phyloP scores from a whole-genome alignment of 2,113 vertebrate genomes.

The Elgaria multicarinata region DNA sequence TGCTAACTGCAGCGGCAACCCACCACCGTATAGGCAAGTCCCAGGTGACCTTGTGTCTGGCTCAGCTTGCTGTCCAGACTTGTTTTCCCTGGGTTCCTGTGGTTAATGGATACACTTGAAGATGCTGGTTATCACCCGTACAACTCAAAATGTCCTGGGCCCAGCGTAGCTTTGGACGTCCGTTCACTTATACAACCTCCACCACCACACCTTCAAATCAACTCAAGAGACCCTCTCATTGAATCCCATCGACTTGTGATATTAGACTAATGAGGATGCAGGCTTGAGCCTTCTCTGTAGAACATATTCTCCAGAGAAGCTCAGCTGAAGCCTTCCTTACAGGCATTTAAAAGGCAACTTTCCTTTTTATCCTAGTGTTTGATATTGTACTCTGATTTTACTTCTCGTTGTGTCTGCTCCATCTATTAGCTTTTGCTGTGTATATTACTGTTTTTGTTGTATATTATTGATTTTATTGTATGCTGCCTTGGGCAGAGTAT shows the following conservation, averaged over 20 bases:
- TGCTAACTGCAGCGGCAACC: no score
- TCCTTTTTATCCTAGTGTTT: constrained; percentile 1
- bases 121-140: background rate
- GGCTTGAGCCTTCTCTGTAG: background rate
- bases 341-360: constrained; percentile 5
- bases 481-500: constrained; percentile 18
- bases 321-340: constrained; percentile 3
- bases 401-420: background rate
- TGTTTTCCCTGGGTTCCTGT: background rate
- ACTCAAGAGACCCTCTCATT: background rate
- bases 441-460: background rate
- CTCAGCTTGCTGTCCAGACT: no score
- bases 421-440: background rate
- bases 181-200: background rate
- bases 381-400: constrained; percentile 1
- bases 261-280: background rate
- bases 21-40: no score
- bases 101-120: background rate
- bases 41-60: no score
- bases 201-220: background rate
- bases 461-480: constrained; percentile 22
- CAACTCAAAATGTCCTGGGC: background rate
- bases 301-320: constrained; percentile 9
- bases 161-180: background rate
- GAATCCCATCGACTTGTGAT: background rate